These are phyloP conservation scores for Euzophera pinguis DNA, from an alignment of 2,888 invertebrate genomes.

Conservation along the genomic window DNA sequence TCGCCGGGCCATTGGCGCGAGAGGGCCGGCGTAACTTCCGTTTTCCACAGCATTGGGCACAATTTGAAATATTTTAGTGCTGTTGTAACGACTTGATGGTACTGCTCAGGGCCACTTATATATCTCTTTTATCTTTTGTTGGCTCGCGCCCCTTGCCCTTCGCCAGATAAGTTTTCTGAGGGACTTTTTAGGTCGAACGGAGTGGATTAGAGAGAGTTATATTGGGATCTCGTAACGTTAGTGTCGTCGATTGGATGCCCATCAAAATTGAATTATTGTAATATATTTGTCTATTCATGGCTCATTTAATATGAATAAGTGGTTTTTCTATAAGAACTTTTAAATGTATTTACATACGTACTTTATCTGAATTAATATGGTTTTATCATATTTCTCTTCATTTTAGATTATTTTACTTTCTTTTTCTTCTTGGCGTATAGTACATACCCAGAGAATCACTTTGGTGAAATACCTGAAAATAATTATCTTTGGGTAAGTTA, in stretches of 20 bases:
- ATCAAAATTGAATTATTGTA: not conserved
- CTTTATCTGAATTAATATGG: too few species aligned
- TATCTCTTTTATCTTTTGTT: slow-evolving; percentile 78
- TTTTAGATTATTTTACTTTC: too few species aligned
- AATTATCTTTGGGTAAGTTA: too few species aligned
- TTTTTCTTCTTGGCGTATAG: too few species aligned
- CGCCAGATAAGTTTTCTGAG: slow-evolving; percentile 52
- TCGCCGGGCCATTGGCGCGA: slow-evolving; percentile 13
- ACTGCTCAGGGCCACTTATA: slow-evolving; percentile 77
- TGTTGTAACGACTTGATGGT: slow-evolving; percentile 80
- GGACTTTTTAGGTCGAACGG: slow-evolving; percentile 51
- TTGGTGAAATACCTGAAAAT: too few species aligned
- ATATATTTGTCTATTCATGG: too few species aligned
- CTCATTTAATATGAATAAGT: too few species aligned
- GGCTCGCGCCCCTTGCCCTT: slow-evolving; percentile 66
- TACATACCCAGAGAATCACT: too few species aligned
- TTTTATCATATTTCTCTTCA: too few species aligned
- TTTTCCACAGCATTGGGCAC: slow-evolving; percentile 79
- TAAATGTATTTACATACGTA: too few species aligned
- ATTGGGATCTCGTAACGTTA: slow-evolving; percentile 17
- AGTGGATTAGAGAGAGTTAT: slow-evolving; percentile 33
- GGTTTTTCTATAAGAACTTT: too few species aligned
- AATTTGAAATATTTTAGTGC: slow-evolving; percentile 80
- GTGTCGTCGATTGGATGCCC: slow-evolving; percentile 4
- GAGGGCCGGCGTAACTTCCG: slow-evolving; percentile 69